Conservation (phyloP, 2,113 vertebrate species). For the Hydrochoerus hydrochaeris region DNA sequence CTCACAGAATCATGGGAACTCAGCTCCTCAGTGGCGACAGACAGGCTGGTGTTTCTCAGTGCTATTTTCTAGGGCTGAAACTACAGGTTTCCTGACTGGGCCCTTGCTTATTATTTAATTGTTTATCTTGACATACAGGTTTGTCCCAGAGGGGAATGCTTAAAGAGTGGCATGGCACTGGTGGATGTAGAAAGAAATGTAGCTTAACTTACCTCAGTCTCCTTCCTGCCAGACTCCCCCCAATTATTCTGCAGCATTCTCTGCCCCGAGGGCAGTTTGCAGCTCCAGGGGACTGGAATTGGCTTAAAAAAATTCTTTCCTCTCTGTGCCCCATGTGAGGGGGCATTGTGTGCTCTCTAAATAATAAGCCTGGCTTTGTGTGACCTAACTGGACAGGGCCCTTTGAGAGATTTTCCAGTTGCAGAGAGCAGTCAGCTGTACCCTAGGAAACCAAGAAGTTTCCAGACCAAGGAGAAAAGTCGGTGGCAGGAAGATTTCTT, state of each 20-base stretch:
- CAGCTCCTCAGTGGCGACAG: not conserved
- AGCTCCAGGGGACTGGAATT: slow-evolving; percentile 77
- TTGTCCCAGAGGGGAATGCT: slow-evolving; percentile 63
- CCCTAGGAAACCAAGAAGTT: slow-evolving; percentile 74
- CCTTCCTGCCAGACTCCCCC: slow-evolving; percentile 70
- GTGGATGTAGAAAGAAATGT: not conserved
- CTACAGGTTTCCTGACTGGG: slow-evolving; percentile 8
- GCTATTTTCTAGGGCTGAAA: slow-evolving; percentile 17
- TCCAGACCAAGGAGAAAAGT: slow-evolving; percentile 66
- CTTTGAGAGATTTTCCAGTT: slow-evolving; percentile 69
- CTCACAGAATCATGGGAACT: not conserved
- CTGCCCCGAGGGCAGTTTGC: slow-evolving; percentile 75
- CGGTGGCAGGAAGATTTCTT: not conserved
- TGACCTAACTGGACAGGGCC: slow-evolving; percentile 64
- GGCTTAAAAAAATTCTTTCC: slow-evolving; percentile 74
- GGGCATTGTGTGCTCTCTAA: slow-evolving; percentile 77
- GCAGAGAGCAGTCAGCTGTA: slow-evolving; percentile 43
- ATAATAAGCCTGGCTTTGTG: slow-evolving; percentile 79
- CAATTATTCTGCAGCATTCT: slow-evolving; percentile 78
- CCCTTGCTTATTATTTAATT: slow-evolving; percentile 67
- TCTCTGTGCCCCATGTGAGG: slow-evolving; percentile 71
- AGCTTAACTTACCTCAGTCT: not conserved
- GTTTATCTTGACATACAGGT: slow-evolving; percentile 71
- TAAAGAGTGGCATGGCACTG: slow-evolving; percentile 8
- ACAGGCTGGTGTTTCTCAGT: not conserved